Percentiles rank a stretch among this genome's conserved stretches.
phyloP scores from a whole-genome alignment of 2,888 invertebrate genomes.

The Gymnosoma rotundatum region DNA sequence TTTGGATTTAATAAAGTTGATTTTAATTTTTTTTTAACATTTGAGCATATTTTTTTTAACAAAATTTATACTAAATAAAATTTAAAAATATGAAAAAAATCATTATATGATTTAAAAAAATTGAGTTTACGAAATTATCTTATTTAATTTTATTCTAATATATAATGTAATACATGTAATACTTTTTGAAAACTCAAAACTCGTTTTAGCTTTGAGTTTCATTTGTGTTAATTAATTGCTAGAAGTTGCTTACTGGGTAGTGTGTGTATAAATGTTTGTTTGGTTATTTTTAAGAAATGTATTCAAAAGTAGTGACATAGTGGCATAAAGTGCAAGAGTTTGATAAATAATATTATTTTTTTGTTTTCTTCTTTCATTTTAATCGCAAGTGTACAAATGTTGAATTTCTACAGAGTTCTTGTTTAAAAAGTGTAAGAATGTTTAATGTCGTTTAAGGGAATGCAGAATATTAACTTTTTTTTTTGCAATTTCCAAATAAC shows the following conservation, averaged over 20 bases:
- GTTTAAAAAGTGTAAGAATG: conserved; percentile 19
- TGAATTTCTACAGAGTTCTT: conserved; percentile 3
- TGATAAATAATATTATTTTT: conserved; percentile 19
- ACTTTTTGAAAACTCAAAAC: conserved; percentile 29
- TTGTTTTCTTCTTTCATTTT: conserved; percentile 8
- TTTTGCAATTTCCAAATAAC: conserved; percentile 13
- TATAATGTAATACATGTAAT: conserved; percentile 25
- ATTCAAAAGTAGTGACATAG: conserved; percentile 37
- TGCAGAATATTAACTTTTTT: not conserved
- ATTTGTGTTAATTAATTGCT: conserved; percentile 46
- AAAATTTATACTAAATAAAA: conserved; percentile 70
- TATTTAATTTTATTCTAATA: conserved; percentile 42
- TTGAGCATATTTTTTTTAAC: conserved; percentile 70
- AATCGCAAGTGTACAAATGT: conserved; percentile 14
- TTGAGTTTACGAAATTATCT: conserved; percentile 56
- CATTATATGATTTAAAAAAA: conserved; percentile 64
- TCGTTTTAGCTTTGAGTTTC: conserved; percentile 15
- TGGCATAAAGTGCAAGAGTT: conserved; percentile 54
- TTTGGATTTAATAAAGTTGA: conserved; percentile 48
- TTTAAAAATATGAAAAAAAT: conserved; percentile 67
- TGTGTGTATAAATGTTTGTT: conserved; percentile 57
- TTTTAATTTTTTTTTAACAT: conserved; percentile 44
- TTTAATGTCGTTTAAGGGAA: conserved; percentile 27
- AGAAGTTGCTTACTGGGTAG: conserved; percentile 37
- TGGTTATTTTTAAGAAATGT: conserved; percentile 41